Percentiles rank a stretch among this genome's conserved stretches.
Evolutionary conservation across 2,888 invertebrate genomes (phyloP).

Genomic region (Cheilosia vernalis): DNA sequence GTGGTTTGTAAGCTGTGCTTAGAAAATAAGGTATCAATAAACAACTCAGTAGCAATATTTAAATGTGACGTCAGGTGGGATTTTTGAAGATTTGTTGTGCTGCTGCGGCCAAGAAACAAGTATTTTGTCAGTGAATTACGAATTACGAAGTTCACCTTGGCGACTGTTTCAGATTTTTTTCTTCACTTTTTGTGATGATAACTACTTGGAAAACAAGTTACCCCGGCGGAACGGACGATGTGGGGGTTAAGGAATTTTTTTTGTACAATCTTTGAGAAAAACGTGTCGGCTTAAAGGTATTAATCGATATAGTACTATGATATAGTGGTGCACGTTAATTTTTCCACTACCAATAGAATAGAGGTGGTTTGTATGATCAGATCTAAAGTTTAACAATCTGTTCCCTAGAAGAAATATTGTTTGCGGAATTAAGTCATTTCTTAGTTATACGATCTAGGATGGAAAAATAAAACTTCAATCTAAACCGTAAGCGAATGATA

Average conservation of each 20-base stretch:
- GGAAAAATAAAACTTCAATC: no score
- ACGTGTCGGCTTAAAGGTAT: not conserved
- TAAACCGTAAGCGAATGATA: no score
- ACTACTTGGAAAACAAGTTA: constrained; percentile 49
- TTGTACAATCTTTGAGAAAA: not conserved
- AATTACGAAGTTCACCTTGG: constrained; percentile 72
- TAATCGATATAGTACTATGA: no score
- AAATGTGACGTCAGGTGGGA: constrained; percentile 55
- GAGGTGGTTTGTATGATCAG: not conserved
- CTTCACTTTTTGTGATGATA: constrained; percentile 41
- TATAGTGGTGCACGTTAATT: not conserved
- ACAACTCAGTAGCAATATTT: constrained; percentile 11
- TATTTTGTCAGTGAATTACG: constrained; percentile 62
- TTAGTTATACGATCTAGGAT: no score
- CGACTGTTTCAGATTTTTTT: constrained; percentile 38
- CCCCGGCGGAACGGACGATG: constrained; percentile 8
- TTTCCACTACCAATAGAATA: not conserved
- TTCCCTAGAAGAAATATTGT: not conserved
- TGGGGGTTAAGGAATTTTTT: constrained; percentile 5
- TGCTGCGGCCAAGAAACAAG: constrained; percentile 56
- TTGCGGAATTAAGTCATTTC: no score
- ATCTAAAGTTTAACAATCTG: not conserved
- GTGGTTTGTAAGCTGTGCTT: not conserved
- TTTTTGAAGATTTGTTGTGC: constrained; percentile 54
- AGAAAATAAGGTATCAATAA: not conserved